Percentiles rank a stretch among this genome's conserved stretches.
phyloP scores from a whole-genome alignment of 2,888 invertebrate genomes.

The Andrena bucephala region DNA sequence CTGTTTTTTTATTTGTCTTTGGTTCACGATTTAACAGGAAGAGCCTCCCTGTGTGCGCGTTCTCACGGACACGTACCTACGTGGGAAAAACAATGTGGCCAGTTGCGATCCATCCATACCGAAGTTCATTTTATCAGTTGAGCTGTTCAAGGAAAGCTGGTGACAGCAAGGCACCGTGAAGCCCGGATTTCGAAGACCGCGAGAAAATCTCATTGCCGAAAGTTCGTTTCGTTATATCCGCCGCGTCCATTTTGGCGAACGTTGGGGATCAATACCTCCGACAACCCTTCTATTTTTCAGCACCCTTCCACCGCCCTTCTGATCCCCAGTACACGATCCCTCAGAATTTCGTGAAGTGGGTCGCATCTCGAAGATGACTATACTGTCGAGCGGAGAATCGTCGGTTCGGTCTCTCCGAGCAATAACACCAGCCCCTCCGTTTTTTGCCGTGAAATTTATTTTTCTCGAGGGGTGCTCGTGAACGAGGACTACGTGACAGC shows the following conservation, averaged over 20 bases:
- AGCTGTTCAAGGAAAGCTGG: too few species aligned
- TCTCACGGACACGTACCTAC: too few species aligned
- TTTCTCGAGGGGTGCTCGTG: conserved; percentile 51
- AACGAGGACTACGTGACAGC: conserved; percentile 52
- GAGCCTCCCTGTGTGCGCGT: not conserved
- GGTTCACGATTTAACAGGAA: not conserved
- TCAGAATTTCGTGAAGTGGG: conserved; percentile 49
- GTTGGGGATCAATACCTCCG: conserved; percentile 40
- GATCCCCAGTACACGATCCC: conserved; percentile 35
- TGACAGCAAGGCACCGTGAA: not conserved
- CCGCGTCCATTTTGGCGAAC: conserved; percentile 37
- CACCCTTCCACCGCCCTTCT: conserved; percentile 21
- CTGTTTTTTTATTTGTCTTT: not conserved
- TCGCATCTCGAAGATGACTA: conserved; percentile 45
- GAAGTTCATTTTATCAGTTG: too few species aligned
- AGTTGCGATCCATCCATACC: not conserved
- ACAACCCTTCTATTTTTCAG: conserved; percentile 47
- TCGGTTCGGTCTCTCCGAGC: conserved; percentile 31
- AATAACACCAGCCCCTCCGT: conserved; percentile 49
- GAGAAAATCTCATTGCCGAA: conserved; percentile 22
- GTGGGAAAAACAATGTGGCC: not conserved
- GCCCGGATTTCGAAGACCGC: not conserved
- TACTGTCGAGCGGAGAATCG: conserved; percentile 39
- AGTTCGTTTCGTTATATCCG: conserved; percentile 13
- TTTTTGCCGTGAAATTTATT: conserved; percentile 59